Percentiles rank a stretch among this genome's conserved stretches.
phyloP scores from a whole-genome alignment of 1,140 invertebrate species.

The Drosophila triauraria region DNA sequence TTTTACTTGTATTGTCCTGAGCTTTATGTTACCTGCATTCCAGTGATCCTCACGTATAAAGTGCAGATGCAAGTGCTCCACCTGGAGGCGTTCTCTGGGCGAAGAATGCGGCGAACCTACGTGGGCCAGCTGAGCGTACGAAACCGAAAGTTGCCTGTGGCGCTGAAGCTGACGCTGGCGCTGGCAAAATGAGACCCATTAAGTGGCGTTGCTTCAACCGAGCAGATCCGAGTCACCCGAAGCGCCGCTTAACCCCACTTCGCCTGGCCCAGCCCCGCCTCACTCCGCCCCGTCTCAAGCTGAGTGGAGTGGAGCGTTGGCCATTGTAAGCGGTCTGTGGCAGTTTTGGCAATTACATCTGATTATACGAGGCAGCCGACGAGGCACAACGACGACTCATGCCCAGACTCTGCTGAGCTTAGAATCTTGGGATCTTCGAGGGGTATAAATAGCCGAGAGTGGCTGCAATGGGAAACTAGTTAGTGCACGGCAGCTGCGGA shows the following conservation, averaged over 20 bases:
- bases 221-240: conserved; percentile 20
- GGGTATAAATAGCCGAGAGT: conserved; percentile 72
- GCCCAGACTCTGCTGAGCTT: conserved; percentile 10
- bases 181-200: conserved; percentile 56
- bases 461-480: conserved; percentile 69
- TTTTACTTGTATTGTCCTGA: background rate
- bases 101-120: conserved; percentile 2
- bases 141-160: conserved; percentile 62
- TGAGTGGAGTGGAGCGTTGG: background rate
- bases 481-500: conserved; percentile 71
- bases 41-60: background rate
- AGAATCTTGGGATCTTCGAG: conserved; percentile 40
- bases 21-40: background rate
- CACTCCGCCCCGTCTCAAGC: background rate
- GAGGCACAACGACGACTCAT: conserved; percentile 19
- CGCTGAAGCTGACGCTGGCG: background rate
- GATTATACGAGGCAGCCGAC: conserved; percentile 60
- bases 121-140: conserved; percentile 56
- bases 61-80: conserved; percentile 37
- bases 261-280: background rate
- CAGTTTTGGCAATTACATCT: conserved; percentile 78
- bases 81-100: conserved; percentile 8
- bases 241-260: conserved; percentile 10
- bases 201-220: conserved; percentile 18
- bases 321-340: conserved; percentile 46